phyloP scores from a whole-genome alignment of 1,140 invertebrate species.

The Aphelinus atriplicis region DNA sequence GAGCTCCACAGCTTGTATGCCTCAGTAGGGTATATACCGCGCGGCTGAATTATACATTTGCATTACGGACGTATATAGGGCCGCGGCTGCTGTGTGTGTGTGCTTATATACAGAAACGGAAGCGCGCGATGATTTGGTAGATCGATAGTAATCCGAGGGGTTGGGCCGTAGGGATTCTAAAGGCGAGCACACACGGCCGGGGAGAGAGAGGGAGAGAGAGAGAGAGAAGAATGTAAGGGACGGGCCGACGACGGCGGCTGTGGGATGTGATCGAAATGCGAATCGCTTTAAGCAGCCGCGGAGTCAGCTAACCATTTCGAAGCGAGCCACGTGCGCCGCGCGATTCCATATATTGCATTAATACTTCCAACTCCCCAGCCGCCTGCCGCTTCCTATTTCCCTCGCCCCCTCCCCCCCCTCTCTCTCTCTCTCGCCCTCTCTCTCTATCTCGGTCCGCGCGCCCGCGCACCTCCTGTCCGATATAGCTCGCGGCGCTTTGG shows the following conservation, averaged over 20 bases:
- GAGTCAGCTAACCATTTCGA: slow-evolving; percentile 47
- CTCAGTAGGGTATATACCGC: too few relatives aligned
- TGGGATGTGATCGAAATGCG: slow-evolving; percentile 48
- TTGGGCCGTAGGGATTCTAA: background rate
- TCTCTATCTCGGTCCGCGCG: too few relatives aligned
- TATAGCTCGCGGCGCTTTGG: slow-evolving; percentile 35
- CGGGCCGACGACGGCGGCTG: background rate
- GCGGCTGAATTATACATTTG: too few relatives aligned
- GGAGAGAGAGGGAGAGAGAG: too few relatives aligned
- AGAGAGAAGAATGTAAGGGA: slow-evolving; percentile 13
- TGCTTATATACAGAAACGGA: background rate
- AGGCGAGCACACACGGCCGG: background rate
- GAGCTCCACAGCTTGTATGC: too few relatives aligned
- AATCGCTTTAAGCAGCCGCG: slow-evolving; percentile 45
- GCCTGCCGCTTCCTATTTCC: too few relatives aligned
- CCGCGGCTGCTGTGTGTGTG: too few relatives aligned
- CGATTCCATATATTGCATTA: slow-evolving; percentile 54
- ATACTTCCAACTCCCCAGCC: slow-evolving; percentile 26
- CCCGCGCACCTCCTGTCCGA: background rate
- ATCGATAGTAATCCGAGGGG: slow-evolving; percentile 46
- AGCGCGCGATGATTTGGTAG: slow-evolving; percentile 23
- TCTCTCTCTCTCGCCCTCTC: background rate
- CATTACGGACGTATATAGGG: too few relatives aligned
- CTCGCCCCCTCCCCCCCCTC: background rate
- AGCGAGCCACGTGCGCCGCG: slow-evolving; percentile 43